A percentile compares a stretch with the other conserved stretches of the same genome.
Conservation (phyloP, 2,797 vertebrate genomes). For the Acanthurus tractus region DNA sequence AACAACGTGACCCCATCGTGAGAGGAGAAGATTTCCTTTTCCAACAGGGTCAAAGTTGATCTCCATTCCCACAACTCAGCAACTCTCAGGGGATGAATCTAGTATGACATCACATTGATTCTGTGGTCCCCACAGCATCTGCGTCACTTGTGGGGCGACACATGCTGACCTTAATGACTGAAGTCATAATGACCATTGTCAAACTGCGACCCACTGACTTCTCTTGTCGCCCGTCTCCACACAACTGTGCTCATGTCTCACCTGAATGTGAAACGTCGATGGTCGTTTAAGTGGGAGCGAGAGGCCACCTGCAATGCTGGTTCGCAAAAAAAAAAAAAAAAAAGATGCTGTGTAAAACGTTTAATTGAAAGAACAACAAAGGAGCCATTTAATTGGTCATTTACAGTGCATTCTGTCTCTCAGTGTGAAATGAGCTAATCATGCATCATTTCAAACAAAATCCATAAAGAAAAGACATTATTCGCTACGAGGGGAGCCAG, state of each 20-base stretch:
- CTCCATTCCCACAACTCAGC: constrained; percentile 50
- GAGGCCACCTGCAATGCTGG: constrained; percentile 26
- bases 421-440: constrained; percentile 56
- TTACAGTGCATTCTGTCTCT: constrained; percentile 46
- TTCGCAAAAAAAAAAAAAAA: constrained; percentile 9
- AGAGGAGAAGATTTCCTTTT: constrained; percentile 52
- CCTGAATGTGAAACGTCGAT: not conserved
- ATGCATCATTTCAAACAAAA: constrained; percentile 61
- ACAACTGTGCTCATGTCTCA: constrained; percentile 19
- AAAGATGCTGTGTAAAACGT: not conserved
- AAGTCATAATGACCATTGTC: constrained; percentile 64
- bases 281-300: constrained; percentile 1
- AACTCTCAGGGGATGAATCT: constrained; percentile 51
- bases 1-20: constrained; percentile 42
- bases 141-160: constrained; percentile 28
- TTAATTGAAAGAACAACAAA: constrained; percentile 47
- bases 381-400: constrained; percentile 55
- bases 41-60: constrained; percentile 63
- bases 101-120: constrained; percentile 74
- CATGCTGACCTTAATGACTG: constrained; percentile 47
- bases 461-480: constrained; percentile 49
- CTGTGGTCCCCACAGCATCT: constrained; percentile 39
- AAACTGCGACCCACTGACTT: constrained; percentile 48
- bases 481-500: constrained; percentile 50
- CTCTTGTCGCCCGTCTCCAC: not conserved